Evolutionary conservation across 2,113 vertebrate species (phyloP), one percentile per base, ranked within the genome.

Genomic region (Oreamnos americanus): DNA sequence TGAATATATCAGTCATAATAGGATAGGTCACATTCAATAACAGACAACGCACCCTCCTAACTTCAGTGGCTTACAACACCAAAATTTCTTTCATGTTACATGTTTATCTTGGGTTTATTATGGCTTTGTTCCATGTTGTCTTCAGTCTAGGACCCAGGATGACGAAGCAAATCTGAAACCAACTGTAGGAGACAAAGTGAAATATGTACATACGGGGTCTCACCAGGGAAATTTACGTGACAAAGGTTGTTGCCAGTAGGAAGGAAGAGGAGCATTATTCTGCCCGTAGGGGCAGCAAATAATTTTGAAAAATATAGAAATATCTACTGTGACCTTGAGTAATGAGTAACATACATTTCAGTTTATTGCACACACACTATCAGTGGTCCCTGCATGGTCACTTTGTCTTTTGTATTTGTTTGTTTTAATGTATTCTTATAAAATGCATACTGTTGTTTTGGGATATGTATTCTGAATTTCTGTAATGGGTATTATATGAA

Each of bases 371-470:
- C 14, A 45, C 33, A 53, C 11, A n/a, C 15, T 88, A 1, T 96
- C 79, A 90, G 4, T 89, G 84, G 47, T 78, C 39, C 25, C 25
- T 79, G 9, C 5, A 5, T 55, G 8, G 30, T 19, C 55, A 47
- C 62, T 91, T 62, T 71, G 6, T 87, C 90, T 58, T 82, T 90
- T 1, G 26, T 49, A 12, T 43, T 57, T 55, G 14, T 94, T 93
- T 92, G 33, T 97, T 79, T 67, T 67, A 49, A 25, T 91, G 39
- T 93, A 30, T 81, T 81, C 81, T 94, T 94, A 87, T 49, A 78
- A 83, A 82, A 81, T 85, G 7, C 7, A 4, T 87, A 33, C 23
- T 81, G 4, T 90, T 85, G 11, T 93, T 93, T 93, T 83, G 28
- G 55, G 21, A 4, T 84, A 43, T 71, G 10, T 67, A 82, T 78